Percentiles rank a stretch among this genome's conserved stretches.
Evolutionary conservation across 2,888 invertebrate genomes (phyloP).

Genomic region (Sisyra nigra): DNA sequence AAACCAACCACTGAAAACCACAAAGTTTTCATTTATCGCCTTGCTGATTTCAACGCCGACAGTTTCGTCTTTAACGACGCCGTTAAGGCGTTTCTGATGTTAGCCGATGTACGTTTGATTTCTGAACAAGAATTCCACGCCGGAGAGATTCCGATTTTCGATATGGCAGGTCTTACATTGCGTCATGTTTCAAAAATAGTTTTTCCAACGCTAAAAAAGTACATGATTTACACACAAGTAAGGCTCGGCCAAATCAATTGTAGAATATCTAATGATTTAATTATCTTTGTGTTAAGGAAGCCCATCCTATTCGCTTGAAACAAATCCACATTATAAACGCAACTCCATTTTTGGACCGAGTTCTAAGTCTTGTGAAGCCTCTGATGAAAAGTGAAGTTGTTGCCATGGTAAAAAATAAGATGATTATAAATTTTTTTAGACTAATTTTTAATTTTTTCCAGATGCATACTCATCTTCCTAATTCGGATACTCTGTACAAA

Average conservation of each 20-base stretch:
- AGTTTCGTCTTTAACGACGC: conserved; percentile 47
- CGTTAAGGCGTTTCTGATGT: conserved; percentile 54
- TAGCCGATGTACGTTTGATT: conserved; percentile 47
- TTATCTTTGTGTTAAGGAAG: no score
- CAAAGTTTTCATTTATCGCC: conserved; percentile 46
- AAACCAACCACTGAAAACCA: conserved; percentile 47
- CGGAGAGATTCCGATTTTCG: conserved; percentile 57
- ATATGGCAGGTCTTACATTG: conserved; percentile 44
- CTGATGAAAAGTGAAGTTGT: conserved; percentile 49
- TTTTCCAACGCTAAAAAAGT: conserved; percentile 44
- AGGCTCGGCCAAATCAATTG: conserved; percentile 4
- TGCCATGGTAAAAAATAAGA: conserved; percentile 43
- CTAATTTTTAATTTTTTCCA: conserved; percentile 21
- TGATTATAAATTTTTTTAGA: conserved; percentile 6
- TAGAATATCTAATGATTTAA: conserved; percentile 24
- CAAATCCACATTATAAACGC: conserved; percentile 50
- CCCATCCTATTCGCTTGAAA: conserved; percentile 47
- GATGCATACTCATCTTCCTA: conserved; percentile 54
- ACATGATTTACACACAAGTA: conserved; percentile 56
- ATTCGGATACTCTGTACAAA: conserved; percentile 43
- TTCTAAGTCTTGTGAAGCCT: conserved; percentile 42
- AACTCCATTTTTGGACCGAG: conserved; percentile 45
- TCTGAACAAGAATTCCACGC: conserved; percentile 38
- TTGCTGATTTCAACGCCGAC: conserved; percentile 44
- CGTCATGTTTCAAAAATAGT: conserved; percentile 47